Evolutionary conservation across 2,113 vertebrate genomes (phyloP).

Genomic region (Ciconia boyciana): DNA sequence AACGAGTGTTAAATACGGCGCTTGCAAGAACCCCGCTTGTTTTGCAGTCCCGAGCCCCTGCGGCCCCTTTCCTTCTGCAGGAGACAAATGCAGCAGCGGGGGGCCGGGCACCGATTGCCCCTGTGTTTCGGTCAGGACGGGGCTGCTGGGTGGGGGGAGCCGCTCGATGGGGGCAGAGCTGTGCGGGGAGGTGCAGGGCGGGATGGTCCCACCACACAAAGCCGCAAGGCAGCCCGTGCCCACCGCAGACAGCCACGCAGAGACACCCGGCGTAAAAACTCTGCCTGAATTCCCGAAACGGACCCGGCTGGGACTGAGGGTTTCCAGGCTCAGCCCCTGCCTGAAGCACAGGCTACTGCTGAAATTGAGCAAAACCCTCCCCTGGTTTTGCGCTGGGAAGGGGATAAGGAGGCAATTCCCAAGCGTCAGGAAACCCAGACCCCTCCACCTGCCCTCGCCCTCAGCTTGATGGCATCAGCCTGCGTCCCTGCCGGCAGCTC

Average conservation of each 20-base stretch:
- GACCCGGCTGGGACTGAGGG: neutral
- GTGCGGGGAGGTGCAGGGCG: neutral
- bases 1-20: accelerated
- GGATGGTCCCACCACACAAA: neutral
- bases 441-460: accelerated
- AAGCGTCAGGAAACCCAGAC: neutral
- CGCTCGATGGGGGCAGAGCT: accelerated
- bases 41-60: neutral
- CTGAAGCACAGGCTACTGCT: neutral
- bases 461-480: accelerated
- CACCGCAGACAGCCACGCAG: accelerated
- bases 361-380: neutral
- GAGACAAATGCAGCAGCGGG: accelerated
- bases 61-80: neutral
- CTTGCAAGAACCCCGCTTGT: accelerated
- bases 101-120: accelerated
- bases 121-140: accelerated
- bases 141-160: neutral
- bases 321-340: neutral
- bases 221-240: neutral
- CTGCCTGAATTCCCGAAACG: neutral
- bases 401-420: neutral
- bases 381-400: neutral
- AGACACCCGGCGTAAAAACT: neutral
- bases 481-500: neutral